Percentiles rank a stretch among this genome's conserved stretches.
These are phyloP conservation scores for Idaea biselata DNA, from an alignment of 2,888 invertebrate genomes.

Conservation along the genomic window DNA sequence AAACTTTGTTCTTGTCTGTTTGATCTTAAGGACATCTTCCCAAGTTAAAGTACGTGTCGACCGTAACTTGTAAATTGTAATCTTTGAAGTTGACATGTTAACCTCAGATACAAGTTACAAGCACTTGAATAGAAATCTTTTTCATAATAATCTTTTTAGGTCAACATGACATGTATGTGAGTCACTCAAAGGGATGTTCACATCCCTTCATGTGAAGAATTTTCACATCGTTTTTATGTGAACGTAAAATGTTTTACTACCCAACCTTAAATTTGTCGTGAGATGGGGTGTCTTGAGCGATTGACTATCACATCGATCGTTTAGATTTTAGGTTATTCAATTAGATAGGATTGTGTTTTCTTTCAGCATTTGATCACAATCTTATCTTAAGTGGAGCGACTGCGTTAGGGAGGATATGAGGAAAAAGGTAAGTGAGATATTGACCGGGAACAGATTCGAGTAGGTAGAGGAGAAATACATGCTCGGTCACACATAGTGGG, in stretches of 20 bases:
- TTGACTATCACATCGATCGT: slow-evolving; percentile 15
- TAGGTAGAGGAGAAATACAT: too few species aligned
- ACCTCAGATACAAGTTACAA: neutral
- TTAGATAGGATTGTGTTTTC: slow-evolving; percentile 5
- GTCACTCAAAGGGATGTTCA: neutral
- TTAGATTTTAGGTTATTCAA: slow-evolving; percentile 19
- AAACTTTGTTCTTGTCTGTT: neutral
- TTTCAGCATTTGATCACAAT: too few species aligned
- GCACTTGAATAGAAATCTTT: slow-evolving; percentile 1
- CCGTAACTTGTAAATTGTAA: slow-evolving; percentile 1
- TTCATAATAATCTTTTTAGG: neutral
- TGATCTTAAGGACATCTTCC: neutral
- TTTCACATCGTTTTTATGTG: slow-evolving; percentile 28
- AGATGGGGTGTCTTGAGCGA: slow-evolving; percentile 16
- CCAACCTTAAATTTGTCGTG: slow-evolving; percentile 26
- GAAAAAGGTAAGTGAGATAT: too few species aligned
- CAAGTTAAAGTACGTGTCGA: neutral
- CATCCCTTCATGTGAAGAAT: neutral
- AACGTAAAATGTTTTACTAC: slow-evolving; percentile 31
- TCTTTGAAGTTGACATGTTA: neutral
- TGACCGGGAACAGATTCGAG: too few species aligned
- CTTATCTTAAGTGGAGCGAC: too few species aligned
- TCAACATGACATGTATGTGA: neutral
- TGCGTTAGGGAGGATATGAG: too few species aligned
- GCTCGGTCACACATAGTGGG: too few species aligned